Evolutionary conservation across 2,797 vertebrate genomes (phyloP).

Genomic region (Oophaga sylvatica): DNA sequence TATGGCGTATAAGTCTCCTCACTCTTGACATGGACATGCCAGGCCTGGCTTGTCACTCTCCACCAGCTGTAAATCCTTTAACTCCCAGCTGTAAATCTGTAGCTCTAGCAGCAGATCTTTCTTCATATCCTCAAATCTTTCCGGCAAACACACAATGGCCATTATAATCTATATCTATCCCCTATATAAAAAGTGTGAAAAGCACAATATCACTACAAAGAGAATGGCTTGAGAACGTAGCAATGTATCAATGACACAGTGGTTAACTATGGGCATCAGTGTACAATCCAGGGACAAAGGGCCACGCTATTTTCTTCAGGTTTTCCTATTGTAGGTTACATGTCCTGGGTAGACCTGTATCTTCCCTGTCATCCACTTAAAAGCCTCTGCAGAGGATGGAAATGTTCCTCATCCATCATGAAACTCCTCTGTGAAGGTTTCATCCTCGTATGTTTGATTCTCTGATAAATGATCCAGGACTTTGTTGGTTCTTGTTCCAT

Average conservation of each 20-base stretch:
- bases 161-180: neutral
- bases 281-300: neutral
- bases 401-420: constrained; percentile 24
- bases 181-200: neutral
- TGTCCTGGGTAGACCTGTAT: neutral
- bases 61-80: no score
- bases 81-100: neutral
- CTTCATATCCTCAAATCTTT: neutral
- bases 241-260: neutral
- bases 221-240: neutral
- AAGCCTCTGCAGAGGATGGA: neutral
- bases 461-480: neutral
- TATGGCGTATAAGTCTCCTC: no score
- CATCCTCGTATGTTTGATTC: constrained; percentile 8
- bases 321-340: neutral
- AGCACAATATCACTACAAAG: neutral
- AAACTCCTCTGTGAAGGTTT: neutral
- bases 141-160: neutral
- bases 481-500: constrained; percentile 19
- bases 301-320: neutral
- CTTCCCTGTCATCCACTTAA: constrained; percentile 2
- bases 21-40: no score
- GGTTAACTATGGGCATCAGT: neutral
- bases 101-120: neutral
- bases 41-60: no score